Conservation (phyloP, 2,888 invertebrate species). For the Himalopsyche kuldschensis region DNA sequence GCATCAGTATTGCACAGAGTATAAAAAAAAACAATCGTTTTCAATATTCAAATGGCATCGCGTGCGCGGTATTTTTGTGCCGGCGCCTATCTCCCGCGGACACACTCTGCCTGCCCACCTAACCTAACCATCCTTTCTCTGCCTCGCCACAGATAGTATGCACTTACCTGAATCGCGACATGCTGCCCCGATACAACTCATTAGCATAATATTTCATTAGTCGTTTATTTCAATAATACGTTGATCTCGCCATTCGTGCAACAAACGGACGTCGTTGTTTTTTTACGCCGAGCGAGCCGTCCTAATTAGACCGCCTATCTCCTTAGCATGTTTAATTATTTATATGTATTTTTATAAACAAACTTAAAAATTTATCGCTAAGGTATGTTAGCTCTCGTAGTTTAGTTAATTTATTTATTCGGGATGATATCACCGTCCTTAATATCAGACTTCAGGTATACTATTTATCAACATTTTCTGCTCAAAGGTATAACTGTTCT, state of each 20-base stretch:
- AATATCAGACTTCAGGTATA: no score
- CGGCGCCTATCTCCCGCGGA: conserved; percentile 31
- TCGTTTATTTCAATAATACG: not conserved
- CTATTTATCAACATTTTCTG: no score
- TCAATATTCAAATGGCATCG: conserved; percentile 25
- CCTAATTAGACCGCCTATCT: not conserved
- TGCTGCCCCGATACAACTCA: conserved; percentile 10
- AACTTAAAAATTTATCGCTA: no score
- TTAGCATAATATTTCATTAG: conserved; percentile 21
- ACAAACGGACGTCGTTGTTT: not conserved
- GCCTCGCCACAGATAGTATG: not conserved
- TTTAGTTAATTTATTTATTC: no score
- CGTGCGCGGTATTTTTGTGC: conserved; percentile 11
- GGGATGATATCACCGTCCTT: no score
- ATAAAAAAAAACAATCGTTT: not conserved
- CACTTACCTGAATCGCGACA: not conserved
- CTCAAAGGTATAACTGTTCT: no score
- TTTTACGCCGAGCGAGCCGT: not conserved
- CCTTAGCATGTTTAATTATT: no score
- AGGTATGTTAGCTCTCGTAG: no score
- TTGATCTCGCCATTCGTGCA: not conserved
- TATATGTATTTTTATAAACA: no score
- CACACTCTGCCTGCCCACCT: not conserved
- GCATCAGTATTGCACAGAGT: not conserved
- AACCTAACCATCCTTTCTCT: not conserved